A percentile compares a stretch with the other conserved stretches of the same genome.
phyloP scores from a whole-genome alignment of 2,888 invertebrate species.

The Argyresthia albistria region DNA sequence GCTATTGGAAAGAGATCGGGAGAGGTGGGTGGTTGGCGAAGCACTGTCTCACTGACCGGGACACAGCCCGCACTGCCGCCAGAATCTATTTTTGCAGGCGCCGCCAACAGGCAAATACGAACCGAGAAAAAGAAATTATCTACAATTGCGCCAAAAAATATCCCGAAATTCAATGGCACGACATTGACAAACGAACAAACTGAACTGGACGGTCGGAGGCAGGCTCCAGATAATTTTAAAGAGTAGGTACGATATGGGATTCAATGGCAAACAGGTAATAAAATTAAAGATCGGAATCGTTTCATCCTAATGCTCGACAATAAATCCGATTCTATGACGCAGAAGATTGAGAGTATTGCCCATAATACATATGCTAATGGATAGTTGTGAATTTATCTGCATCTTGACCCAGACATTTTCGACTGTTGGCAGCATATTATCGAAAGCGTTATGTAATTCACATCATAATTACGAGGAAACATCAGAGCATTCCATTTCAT shows the following conservation, averaged over 20 bases:
- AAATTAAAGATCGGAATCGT: background rate
- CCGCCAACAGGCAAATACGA: conserved; percentile 51
- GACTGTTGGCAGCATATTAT: conserved; percentile 39
- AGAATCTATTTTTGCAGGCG: conserved; percentile 70
- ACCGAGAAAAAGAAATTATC: conserved; percentile 38
- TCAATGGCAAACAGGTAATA: conserved; percentile 2
- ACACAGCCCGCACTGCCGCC: conserved; percentile 55
- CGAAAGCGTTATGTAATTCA: conserved; percentile 31
- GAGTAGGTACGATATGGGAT: background rate
- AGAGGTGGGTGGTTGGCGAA: conserved; percentile 43
- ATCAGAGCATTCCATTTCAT: too few species aligned
- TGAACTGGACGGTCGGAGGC: too few species aligned
- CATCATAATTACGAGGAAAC: too few species aligned
- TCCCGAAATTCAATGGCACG: conserved; percentile 5
- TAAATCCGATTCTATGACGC: conserved; percentile 2
- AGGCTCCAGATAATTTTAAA: too few species aligned
- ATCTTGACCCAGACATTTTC: conserved; percentile 25
- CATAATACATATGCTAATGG: conserved; percentile 39
- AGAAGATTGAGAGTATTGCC: conserved; percentile 3
- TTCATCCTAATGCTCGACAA: background rate
- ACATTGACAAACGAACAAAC: too few species aligned
- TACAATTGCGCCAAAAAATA: conserved; percentile 27
- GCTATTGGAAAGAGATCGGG: background rate
- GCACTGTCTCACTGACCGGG: conserved; percentile 61
- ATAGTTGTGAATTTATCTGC: conserved; percentile 37